phyloP scores from a whole-genome alignment of 37 sponge, comb jelly and placozoan species.

The Hormiphora californensis region DNA sequence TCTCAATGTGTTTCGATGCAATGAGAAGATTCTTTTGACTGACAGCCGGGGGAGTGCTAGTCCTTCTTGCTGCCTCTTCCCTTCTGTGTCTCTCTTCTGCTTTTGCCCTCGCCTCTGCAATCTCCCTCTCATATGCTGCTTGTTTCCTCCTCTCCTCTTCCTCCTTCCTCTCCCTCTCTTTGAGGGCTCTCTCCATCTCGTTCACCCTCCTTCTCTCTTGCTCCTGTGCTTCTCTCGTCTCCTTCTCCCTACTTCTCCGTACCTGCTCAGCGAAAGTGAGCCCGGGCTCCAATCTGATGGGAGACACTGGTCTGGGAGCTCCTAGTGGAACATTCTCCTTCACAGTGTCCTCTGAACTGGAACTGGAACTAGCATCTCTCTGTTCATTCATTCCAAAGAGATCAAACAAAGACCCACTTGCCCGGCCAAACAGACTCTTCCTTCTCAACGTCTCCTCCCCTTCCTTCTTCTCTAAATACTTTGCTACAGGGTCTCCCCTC shows the following conservation, averaged over 20 bases:
- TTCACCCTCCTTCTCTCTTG: not conserved
- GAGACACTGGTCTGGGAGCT: no score
- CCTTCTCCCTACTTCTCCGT: not conserved
- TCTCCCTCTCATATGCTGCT: not conserved
- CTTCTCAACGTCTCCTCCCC: not conserved
- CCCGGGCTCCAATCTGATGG: not conserved
- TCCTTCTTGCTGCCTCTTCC: not conserved
- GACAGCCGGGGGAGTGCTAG: not conserved
- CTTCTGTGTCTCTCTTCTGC: not conserved
- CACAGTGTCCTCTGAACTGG: not conserved
- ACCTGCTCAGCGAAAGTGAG: not conserved
- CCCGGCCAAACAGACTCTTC: slow-evolving; percentile 15
- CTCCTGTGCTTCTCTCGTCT: not conserved
- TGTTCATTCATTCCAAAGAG: not conserved
- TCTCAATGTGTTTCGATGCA: not conserved
- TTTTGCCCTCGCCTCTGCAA: not conserved
- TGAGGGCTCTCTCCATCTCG: not conserved
- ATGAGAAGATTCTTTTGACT: not conserved
- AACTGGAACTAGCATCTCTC: not conserved
- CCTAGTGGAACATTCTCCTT: no score
- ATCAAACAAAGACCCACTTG: not conserved
- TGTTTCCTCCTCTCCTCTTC: not conserved
- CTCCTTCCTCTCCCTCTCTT: not conserved
- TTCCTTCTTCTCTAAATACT: not conserved
- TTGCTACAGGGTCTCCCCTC: not conserved